These are phyloP conservation scores for Limnothrissa miodon DNA, from an alignment of 2,113 vertebrate species.

Conservation along the genomic window DNA sequence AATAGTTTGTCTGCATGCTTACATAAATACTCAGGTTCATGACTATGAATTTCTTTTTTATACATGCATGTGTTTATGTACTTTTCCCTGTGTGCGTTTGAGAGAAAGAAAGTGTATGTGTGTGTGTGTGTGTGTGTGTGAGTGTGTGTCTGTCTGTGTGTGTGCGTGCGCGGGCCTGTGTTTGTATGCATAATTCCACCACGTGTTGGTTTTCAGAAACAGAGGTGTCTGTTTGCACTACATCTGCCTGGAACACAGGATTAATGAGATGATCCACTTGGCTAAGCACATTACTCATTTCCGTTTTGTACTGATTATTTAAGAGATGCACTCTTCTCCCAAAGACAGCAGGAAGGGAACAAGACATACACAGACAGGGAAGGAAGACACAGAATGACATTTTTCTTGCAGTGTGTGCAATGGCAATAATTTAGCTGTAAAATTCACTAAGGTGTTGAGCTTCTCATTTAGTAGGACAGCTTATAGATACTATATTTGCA, in stretches of 20 bases:
- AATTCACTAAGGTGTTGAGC: background rate
- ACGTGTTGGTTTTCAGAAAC: constrained; percentile 9
- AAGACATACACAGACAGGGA: background rate
- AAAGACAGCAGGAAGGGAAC: background rate
- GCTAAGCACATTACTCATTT: constrained; percentile 20
- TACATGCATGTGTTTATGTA: background rate
- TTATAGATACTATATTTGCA: background rate
- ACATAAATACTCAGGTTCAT: background rate
- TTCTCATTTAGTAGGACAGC: background rate
- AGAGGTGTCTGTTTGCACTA: constrained; percentile 3
- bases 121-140: background rate
- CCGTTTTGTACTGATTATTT: constrained; percentile 15
- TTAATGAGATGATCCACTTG: constrained; percentile 24
- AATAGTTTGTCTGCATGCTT: background rate
- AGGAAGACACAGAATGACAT: background rate
- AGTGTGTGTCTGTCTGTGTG: background rate
- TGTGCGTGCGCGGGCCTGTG: background rate
- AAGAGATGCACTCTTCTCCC: background rate
- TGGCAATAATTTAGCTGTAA: background rate
- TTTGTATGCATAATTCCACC: background rate
- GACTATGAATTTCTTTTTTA: background rate
- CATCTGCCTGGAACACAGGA: background rate
- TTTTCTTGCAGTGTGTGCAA: too few species aligned
- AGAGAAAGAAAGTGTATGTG: background rate
- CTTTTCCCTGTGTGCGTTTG: background rate